Base-by-base conservation (phyloP, 2,888 invertebrate genomes). In the Ariolimax columbianus region DNA sequence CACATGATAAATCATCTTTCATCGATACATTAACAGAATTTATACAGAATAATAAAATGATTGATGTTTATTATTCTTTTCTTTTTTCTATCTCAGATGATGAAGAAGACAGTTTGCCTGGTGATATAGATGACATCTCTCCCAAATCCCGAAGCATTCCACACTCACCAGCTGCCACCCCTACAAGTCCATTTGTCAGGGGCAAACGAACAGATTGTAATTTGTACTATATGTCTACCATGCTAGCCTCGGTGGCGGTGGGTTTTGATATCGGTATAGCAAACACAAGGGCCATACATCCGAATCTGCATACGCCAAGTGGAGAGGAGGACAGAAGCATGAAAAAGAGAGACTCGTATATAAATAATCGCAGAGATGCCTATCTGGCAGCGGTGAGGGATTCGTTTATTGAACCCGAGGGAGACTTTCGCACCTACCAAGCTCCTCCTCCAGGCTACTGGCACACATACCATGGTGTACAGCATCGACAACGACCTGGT, bases 201-300 rank as follows among this genome's bases (percentile, higher is more conserved):
- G 84, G 77, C 14, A 92, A 93, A 77, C 90, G 91, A 63, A 94
- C 95, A 96, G 95, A 97, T 96, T 89, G 92, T 72, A 92, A 93
- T 63, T 95, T 98, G 88, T 98, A 97, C 95, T 98, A 98, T 94
- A 97, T 98, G 95, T 97, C 97, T 82, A 97, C 98, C 82, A 95
- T 98, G 95, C 95, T 98, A 92, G 98, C 98, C 4, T 97, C 97
- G 38, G 97, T 98, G 68, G 93, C 91, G 23, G 97, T 97, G 63
- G 98, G 98, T 0, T 98, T 97, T 93, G 98, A 98, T 95, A 97
- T 98, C 82, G 96, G 98, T 92, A 95, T 97, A 94, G 97, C 97
- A 77, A 97, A 97, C 88, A 91, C 90, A 26, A 89, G 91, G 9
- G 91, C 91, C 63, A 91, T 92, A 78, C 92, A 93, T 88, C 92